These are phyloP conservation scores for Spinibarbus caldwelli DNA, from an alignment of 2,797 vertebrate genomes.

Conservation along the genomic window DNA sequence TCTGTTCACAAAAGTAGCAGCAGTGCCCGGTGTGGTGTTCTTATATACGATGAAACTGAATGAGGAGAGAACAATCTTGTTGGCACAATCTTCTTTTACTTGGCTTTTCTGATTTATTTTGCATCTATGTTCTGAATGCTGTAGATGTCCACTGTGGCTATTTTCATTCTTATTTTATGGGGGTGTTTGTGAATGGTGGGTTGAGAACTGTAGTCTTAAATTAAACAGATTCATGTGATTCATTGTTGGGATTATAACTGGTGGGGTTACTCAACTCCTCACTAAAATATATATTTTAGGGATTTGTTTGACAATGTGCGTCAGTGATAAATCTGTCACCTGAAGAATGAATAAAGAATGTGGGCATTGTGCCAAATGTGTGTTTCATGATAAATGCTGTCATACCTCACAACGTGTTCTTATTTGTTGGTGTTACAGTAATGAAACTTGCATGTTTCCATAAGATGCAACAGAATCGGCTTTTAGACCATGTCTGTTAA, in stretches of 20 bases:
- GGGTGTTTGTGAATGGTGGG: conserved; percentile 4
- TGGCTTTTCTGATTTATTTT: conserved; percentile 14
- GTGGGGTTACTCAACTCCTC: conserved; percentile 3
- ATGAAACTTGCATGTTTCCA: background rate
- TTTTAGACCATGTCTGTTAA: background rate
- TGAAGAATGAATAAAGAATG: conserved; percentile 10
- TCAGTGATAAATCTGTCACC: conserved; percentile 15
- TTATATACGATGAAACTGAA: background rate
- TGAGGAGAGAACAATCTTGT: background rate
- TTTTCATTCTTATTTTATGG: conserved; percentile 2
- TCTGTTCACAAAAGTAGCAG: background rate
- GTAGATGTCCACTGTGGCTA: conserved; percentile 1
- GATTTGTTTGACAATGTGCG: conserved; percentile 38
- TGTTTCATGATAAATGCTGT: conserved; percentile 25
- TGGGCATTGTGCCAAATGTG: conserved; percentile 3
- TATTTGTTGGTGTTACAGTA: background rate
- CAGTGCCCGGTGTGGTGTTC: background rate
- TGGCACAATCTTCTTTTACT: background rate
- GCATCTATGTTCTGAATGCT: conserved; percentile 12
- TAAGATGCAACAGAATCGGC: background rate
- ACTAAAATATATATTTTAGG: conserved; percentile 28
- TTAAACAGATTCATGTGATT: conserved; percentile 39
- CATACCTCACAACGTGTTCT: background rate
- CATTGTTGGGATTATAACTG: conserved; percentile 41
- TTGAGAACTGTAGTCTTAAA: conserved; percentile 19